phyloP scores from a whole-genome alignment of 2,888 invertebrate genomes.

The Eristalis arbustorum region DNA sequence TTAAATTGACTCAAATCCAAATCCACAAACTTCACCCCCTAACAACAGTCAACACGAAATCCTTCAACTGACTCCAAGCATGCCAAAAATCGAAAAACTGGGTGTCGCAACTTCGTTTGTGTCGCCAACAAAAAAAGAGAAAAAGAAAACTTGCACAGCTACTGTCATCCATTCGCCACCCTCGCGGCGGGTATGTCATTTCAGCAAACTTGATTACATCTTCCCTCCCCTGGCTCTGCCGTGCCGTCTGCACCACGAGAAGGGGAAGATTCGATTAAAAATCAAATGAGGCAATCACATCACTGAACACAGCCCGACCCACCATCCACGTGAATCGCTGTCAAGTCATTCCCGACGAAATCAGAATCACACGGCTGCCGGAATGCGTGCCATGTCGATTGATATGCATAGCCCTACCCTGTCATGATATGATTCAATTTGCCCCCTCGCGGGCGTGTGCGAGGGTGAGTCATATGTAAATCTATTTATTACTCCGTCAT shows the following conservation, averaged over 20 bases:
- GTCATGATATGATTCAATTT: slow-evolving; percentile 40
- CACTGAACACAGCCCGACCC: background rate
- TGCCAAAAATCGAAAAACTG: background rate
- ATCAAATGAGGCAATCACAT: slow-evolving; percentile 36
- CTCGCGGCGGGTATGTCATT: background rate
- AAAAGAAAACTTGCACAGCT: no score
- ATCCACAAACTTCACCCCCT: no score
- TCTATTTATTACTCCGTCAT: slow-evolving; percentile 41
- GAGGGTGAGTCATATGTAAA: slow-evolving; percentile 31
- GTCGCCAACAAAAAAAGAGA: background rate
- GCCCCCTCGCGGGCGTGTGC: slow-evolving; percentile 7
- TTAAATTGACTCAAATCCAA: no score
- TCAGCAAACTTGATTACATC: background rate
- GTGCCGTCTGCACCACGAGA: background rate
- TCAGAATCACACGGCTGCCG: slow-evolving; percentile 18
- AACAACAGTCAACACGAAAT: no score
- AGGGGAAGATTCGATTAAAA: slow-evolving; percentile 37
- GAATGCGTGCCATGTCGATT: slow-evolving; percentile 7
- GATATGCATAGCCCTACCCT: slow-evolving; percentile 28
- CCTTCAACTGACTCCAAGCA: background rate
- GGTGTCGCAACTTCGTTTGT: background rate
- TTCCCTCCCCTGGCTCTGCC: background rate
- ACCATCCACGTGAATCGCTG: background rate
- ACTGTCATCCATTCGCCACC: background rate
- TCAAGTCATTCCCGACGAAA: slow-evolving; percentile 6